These are phyloP conservation scores for Listronotus oregonensis DNA, from an alignment of 1,140 invertebrate genomes.

Conservation along the genomic window DNA sequence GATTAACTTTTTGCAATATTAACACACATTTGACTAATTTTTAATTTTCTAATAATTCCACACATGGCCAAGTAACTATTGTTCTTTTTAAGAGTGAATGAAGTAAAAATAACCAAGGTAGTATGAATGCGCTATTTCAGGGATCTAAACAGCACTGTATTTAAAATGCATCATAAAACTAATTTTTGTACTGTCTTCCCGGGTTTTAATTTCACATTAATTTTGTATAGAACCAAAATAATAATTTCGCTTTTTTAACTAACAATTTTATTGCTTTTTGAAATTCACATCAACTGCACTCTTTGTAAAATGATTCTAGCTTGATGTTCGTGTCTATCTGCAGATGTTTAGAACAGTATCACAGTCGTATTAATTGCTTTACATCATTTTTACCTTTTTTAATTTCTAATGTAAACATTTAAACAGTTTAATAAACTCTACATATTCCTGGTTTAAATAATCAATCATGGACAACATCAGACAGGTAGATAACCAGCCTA, in stretches of 20 bases:
- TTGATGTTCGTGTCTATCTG: not conserved
- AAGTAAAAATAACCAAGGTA: conserved; percentile 32
- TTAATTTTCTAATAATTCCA: conserved; percentile 48
- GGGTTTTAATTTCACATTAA: conserved; percentile 35
- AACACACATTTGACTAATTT: conserved; percentile 35
- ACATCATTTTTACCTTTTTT: too few relatives aligned
- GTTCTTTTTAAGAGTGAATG: conserved; percentile 41
- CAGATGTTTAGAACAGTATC: too few relatives aligned
- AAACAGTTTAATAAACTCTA: too few relatives aligned
- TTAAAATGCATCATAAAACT: conserved; percentile 17
- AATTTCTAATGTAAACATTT: too few relatives aligned
- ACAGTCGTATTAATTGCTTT: too few relatives aligned
- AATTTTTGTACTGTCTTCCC: conserved; percentile 25
- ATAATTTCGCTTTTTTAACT: conserved; percentile 7
- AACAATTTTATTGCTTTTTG: conserved; percentile 4
- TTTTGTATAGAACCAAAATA: conserved; percentile 35
- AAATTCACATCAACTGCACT: conserved; percentile 15
- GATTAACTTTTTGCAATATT: conserved; percentile 38
- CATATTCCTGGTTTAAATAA: too few relatives aligned
- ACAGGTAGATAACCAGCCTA: too few relatives aligned
- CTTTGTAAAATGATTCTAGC: conserved; percentile 9
- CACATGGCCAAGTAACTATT: conserved; percentile 51
- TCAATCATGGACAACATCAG: too few relatives aligned
- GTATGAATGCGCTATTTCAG: conserved; percentile 17
- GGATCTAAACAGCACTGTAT: conserved; percentile 11